Percentiles rank a stretch among this genome's conserved stretches.
Evolutionary conservation across 2,888 invertebrate genomes (phyloP).

Genomic region (Oxycera nigricornis): DNA sequence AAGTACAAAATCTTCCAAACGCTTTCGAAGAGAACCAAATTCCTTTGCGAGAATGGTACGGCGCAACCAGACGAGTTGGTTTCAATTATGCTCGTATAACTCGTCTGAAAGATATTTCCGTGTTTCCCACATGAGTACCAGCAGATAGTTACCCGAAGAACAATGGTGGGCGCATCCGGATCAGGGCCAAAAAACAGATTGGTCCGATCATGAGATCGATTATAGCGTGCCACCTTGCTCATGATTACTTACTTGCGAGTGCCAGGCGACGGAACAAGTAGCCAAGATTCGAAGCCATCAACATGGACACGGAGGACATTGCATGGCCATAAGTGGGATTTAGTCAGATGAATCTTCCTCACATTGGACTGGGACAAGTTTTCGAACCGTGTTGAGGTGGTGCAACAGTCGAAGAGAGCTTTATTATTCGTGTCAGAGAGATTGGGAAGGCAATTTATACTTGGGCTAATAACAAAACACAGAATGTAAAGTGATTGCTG

Average conservation of each 20-base stretch:
- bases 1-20: too few relatives aligned
- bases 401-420: background rate
- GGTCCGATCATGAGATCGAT: constrained; percentile 25
- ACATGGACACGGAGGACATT: constrained; percentile 13
- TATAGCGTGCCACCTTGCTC: constrained; percentile 35
- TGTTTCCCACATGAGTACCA: background rate
- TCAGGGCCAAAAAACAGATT: constrained; percentile 4
- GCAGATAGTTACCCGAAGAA: background rate
- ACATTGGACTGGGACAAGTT: background rate
- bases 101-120: background rate
- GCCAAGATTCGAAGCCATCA: background rate
- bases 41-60: too few relatives aligned
- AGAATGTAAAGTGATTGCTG: constrained; percentile 39
- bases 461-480: constrained; percentile 38
- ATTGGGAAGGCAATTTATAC: constrained; percentile 39
- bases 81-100: too few relatives aligned
- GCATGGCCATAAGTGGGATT: constrained; percentile 26
- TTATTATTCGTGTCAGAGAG: constrained; percentile 36
- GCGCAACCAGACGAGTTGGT: too few relatives aligned
- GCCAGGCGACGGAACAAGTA: background rate
- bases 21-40: too few relatives aligned
- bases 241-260: constrained; percentile 21
- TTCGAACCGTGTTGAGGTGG: background rate
- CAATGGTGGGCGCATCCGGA: constrained; percentile 12
- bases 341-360: background rate